These are phyloP conservation scores for Schizopygopsis malacanthus DNA, from an alignment of 2,797 vertebrate genomes.

Conservation along the genomic window DNA sequence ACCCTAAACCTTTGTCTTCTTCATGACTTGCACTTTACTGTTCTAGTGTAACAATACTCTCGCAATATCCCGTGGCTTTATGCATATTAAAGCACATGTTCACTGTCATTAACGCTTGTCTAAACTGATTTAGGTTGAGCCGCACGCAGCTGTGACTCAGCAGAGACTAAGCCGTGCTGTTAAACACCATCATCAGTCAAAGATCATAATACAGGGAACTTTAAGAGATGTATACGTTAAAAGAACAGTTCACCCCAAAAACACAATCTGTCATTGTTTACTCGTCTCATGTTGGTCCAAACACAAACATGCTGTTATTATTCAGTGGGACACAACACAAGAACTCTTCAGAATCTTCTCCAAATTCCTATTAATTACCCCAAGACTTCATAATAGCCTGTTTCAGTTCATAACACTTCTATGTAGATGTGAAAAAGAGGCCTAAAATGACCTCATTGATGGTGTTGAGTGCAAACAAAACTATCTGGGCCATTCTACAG, in stretches of 20 bases:
- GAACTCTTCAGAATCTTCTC: neutral
- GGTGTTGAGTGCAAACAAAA: neutral
- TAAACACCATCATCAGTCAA: neutral
- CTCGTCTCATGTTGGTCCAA: neutral
- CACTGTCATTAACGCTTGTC: neutral
- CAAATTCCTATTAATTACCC: neutral
- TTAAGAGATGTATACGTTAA: neutral
- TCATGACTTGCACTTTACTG: neutral
- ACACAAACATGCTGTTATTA: conserved; percentile 4
- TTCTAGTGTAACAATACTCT: neutral
- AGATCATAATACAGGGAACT: neutral
- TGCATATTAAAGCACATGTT: neutral
- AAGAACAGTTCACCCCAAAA: neutral
- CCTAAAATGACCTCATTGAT: neutral
- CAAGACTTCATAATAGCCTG: too few species aligned
- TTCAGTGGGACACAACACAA: neutral
- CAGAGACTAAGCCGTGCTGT: neutral
- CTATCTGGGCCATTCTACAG: too few species aligned
- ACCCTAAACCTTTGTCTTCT: neutral
- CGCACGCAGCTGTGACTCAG: conserved; percentile 13
- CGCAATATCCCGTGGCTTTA: neutral
- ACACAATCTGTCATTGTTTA: neutral
- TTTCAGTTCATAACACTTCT: neutral
- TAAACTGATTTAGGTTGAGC: neutral
- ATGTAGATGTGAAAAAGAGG: neutral